Base-by-base conservation (phyloP, 2,888 invertebrate species). In the Pammene aurita region DNA sequence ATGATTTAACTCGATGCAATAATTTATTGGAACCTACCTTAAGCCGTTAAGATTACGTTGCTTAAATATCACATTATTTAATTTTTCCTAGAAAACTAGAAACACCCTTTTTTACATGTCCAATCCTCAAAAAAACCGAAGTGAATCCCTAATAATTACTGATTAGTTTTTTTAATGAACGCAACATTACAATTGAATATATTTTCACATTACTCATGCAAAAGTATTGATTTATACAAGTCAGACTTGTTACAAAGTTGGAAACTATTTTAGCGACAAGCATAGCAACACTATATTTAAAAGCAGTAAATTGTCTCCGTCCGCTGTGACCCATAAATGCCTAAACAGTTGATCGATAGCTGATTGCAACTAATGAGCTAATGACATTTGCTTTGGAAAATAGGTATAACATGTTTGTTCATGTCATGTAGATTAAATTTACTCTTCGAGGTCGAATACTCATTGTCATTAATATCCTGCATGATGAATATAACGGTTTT, bases 311-410 rank as follows among this genome's bases (percentile, higher is more conserved):
- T 61, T 16, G 48, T 48, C 50, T 50, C 16, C 7, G 46, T 44
- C n/a, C 14, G 44, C 61, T 16, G 16, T 41, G 60, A 44, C 50
- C 50, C 16, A 61, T 38, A 61, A 61, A 61, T 50, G 35, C 16
- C n/a, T 48, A 11, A 26, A 26, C 26, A 16, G 35, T n/a, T 35
- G 50, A 62, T 62, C 61, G 61, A 62, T 62, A 18, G 16, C 41
- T 52, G 61, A 62, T 18, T 41, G 61, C 50, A 50, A 18, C 50
- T 50, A 62, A 62, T 50, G 18, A 50, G 16, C 18, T 50, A 50
- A 50, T 50, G 50, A 41, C 41, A 62, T 62, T 62, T 62, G 18
- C 38, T 18, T 50, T n/a, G 38, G 50, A 9, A 62, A 41, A 50
- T 38, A 41, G 41, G 38, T 52, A 50, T 50, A 1, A 13, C 38